Evolutionary conservation across 2,797 vertebrate species (phyloP).

Genomic region (Enteromius anoplus): DNA sequence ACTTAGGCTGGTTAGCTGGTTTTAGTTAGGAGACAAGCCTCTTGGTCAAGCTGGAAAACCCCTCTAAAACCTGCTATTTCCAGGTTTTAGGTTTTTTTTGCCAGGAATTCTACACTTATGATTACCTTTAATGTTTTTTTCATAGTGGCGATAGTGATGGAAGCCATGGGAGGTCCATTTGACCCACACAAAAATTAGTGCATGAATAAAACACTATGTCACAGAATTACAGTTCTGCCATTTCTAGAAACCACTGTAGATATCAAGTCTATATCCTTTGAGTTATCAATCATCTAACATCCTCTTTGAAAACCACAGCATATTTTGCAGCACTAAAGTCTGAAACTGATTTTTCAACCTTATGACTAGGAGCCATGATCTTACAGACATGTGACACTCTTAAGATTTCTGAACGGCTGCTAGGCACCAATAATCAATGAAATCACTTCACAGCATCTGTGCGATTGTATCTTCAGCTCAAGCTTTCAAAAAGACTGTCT

Average conservation of each 20-base stretch:
- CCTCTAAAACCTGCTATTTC: too few relatives aligned
- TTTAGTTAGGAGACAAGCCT: too few relatives aligned
- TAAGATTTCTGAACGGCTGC: background rate
- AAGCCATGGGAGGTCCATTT: background rate
- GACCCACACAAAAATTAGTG: background rate
- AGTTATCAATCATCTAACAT: background rate
- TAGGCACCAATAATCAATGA: slow-evolving; percentile 13
- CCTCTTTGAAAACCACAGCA: background rate
- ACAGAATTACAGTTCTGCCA: background rate
- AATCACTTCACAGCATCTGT: slow-evolving; percentile 37
- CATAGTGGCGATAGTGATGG: background rate
- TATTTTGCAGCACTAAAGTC: background rate
- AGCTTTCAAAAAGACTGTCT: slow-evolving; percentile 4
- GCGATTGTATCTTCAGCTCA: slow-evolving; percentile 29
- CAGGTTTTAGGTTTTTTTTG: too few relatives aligned
- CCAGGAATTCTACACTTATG: too few relatives aligned
- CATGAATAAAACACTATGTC: background rate
- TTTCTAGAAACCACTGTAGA: background rate
- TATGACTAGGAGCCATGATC: background rate
- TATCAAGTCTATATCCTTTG: background rate
- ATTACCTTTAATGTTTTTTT: too few relatives aligned
- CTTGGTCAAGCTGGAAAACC: too few relatives aligned
- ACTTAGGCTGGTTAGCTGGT: too few relatives aligned
- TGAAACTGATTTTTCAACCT: background rate
- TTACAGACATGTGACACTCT: background rate